These are phyloP conservation scores for Acrobasis consociella DNA, from an alignment of 2,888 invertebrate species.

Conservation along the genomic window DNA sequence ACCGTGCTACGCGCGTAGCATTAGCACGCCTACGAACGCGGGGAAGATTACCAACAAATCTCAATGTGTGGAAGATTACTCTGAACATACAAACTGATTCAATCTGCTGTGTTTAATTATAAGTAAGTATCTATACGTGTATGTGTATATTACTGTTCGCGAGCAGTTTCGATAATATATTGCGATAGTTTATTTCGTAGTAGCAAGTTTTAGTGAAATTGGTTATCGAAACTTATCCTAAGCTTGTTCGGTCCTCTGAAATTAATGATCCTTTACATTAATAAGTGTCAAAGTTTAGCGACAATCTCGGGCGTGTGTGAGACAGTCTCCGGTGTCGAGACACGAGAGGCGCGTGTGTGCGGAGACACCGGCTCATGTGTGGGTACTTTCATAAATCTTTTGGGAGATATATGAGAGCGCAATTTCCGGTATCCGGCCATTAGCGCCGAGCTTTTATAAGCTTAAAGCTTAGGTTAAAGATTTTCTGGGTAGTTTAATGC, in stretches of 20 bases:
- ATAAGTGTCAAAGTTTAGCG: constrained; percentile 76
- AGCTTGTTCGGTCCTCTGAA: constrained; percentile 55
- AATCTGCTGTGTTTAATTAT: not conserved
- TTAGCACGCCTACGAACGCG: constrained; percentile 32
- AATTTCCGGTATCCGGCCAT: constrained; percentile 96
- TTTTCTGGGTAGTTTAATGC: constrained; percentile 83
- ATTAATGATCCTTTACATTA: constrained; percentile 77
- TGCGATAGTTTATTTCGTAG: constrained; percentile 21
- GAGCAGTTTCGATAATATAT: constrained; percentile 9
- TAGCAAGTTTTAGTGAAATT: constrained; percentile 37
- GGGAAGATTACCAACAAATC: constrained; percentile 11
- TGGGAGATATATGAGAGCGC: constrained; percentile 94
- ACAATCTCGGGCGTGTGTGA: constrained; percentile 46
- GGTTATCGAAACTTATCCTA: constrained; percentile 40
- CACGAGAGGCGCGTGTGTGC: constrained; percentile 46
- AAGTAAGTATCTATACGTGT: not conserved
- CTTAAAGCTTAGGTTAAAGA: constrained; percentile 84
- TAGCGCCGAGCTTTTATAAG: constrained; percentile 87
- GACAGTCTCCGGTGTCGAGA: constrained; percentile 40
- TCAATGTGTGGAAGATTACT: not conserved
- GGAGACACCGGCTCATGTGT: constrained; percentile 82
- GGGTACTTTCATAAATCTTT: constrained; percentile 95
- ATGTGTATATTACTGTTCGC: not conserved
- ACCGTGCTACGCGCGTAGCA: constrained; percentile 64
- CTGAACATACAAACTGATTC: not conserved